These are phyloP conservation scores for Tetragonula carbonaria DNA, from an alignment of 2,888 invertebrate genomes.

Conservation along the genomic window DNA sequence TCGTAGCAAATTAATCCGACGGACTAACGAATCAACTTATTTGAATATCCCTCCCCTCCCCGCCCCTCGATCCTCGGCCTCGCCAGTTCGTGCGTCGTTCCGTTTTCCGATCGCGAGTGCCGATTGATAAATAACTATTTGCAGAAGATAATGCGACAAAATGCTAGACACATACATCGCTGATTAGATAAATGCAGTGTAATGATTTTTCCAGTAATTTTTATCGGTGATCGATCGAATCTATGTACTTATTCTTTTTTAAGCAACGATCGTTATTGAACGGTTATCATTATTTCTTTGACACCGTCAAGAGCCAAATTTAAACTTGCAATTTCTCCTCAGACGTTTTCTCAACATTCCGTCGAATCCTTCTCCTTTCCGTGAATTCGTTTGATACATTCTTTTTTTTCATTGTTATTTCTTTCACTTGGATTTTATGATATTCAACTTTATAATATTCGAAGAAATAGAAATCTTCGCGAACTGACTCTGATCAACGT, in stretches of 20 bases:
- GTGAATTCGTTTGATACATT: too few relatives aligned
- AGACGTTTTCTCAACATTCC: too few relatives aligned
- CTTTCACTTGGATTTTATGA: too few relatives aligned
- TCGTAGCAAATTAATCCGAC: slow-evolving; percentile 79
- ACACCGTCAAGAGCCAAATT: too few relatives aligned
- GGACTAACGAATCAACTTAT: slow-evolving; percentile 81
- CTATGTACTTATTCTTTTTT: neutral
- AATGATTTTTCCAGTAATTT: neutral
- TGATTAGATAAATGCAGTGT: neutral
- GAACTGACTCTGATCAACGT: too few relatives aligned
- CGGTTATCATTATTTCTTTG: too few relatives aligned
- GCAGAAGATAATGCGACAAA: neutral
- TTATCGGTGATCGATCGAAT: neutral
- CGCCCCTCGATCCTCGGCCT: slow-evolving; percentile 9
- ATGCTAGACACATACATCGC: neutral
- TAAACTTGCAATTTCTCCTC: too few relatives aligned
- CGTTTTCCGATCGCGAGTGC: neutral
- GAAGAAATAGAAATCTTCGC: too few relatives aligned
- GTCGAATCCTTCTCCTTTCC: too few relatives aligned
- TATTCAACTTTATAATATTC: too few relatives aligned
- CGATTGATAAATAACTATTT: neutral
- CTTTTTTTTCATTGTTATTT: too few relatives aligned
- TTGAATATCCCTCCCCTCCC: slow-evolving; percentile 70
- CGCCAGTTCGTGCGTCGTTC: slow-evolving; percentile 20
- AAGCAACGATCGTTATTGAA: too few relatives aligned